Base-by-base conservation (phyloP, 2,113 vertebrate genomes). In the Proterorhinus semilunaris region DNA sequence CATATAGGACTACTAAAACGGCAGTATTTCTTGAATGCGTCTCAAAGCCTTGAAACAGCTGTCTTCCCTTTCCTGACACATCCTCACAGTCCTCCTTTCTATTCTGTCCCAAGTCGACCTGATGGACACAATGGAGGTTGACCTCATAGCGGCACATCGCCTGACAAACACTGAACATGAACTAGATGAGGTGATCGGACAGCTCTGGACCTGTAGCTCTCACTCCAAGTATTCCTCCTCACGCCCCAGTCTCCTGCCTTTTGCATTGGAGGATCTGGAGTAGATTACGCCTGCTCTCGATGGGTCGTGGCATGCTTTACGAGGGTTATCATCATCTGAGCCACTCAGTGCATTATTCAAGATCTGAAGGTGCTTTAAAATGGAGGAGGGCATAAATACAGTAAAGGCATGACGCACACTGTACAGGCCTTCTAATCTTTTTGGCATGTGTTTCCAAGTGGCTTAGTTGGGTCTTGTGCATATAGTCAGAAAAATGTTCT, bases 111-210 rank as follows among this genome's bases (percentile, higher is more conserved):
- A 3, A 80, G 65, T 76, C 44, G 47, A 71, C 77, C 71, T 78
- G 76, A 86, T 74, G 21, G 54, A 75, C 73, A 3, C 4, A 36
- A 3, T 53, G 69, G 44, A 57, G 74, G 62, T 21, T 53, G 64
- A 79, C 78, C 71, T 57, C 21, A 51, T 65, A 76, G 75, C 62
- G 51, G 65, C 70, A 66, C 74, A 72, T 15, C 58, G 69, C 42
- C 44, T 62, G 66, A 76, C 65, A 79, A 72, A 81, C 53, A 11
- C 5, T 55, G 9, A 27, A 64, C 46, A 4, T 0, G 66, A 43
- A 79, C 86, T 84, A 78, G 86, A 88, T 86, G 74, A 79, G 83
- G 85, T 81, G 85, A 69, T 15, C 53, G 76, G 75, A 83, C 86
- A 88, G 83, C 76, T 82, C 65, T 45, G 6, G 65, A 84, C 74